Conservation (phyloP, 2,113 vertebrate species). For the Clarias magur region DNA sequence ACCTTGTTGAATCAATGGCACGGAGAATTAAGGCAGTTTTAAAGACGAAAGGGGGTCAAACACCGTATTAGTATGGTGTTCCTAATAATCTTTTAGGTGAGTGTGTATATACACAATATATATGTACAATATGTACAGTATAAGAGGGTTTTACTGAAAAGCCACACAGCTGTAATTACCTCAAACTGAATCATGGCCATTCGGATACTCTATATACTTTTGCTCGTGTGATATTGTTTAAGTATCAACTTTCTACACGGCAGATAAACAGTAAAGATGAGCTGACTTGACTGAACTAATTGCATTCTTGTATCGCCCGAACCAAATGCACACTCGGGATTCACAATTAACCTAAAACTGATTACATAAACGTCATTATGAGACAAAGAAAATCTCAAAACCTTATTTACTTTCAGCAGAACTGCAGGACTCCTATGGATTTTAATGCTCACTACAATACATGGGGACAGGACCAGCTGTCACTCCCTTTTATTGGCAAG, state of each 20-base stretch:
- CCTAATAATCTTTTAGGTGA: too few relatives aligned
- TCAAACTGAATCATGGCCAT: not conserved
- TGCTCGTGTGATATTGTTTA: not conserved
- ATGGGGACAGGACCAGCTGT: conserved; percentile 54
- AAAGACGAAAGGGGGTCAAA: too few relatives aligned
- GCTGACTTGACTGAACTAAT: not conserved
- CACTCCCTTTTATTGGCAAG: conserved; percentile 44
- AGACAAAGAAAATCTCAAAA: conserved; percentile 12
- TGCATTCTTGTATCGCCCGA: not conserved
- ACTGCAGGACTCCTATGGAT: conserved; percentile 24
- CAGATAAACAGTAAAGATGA: not conserved
- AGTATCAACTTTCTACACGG: not conserved
- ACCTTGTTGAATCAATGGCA: too few relatives aligned
- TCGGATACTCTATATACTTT: not conserved
- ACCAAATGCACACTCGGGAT: not conserved
- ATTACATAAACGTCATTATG: not conserved
- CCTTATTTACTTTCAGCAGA: conserved; percentile 45
- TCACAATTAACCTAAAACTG: conserved; percentile 1
- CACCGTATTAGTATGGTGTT: too few relatives aligned
- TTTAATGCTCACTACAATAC: conserved; percentile 41
- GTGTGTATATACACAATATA: too few relatives aligned
- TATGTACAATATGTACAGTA: too few relatives aligned
- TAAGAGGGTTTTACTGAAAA: not conserved
- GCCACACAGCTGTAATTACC: not conserved
- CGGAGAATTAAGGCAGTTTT: too few relatives aligned